Evolutionary conservation across 2,113 vertebrate genomes (phyloP), one percentile per base, ranked within the genome.

Genomic region (Phodopus roborovskii): DNA sequence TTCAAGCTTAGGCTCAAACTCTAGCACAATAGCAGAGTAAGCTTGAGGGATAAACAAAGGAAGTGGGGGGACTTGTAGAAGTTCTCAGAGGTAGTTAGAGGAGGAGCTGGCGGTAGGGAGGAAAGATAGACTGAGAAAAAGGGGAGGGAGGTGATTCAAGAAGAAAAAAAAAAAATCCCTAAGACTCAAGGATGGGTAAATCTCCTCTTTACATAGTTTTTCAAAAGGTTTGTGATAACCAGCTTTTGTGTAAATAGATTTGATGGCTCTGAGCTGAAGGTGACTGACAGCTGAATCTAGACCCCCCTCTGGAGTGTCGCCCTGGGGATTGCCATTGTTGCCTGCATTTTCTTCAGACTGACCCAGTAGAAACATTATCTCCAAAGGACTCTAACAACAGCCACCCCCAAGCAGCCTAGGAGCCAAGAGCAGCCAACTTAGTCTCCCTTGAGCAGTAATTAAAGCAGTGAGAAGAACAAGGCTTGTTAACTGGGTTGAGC

Each of bases 251-350:
- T 96, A 92, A 97, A 94, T 91, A 90, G 89, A 97, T 94, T 94
- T 94, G 95, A 96, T 92, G 94, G 94, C 95, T 97, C 73, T 74
- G 88, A 91, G 88, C 96, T 90, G 95, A 96, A 94, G 96, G 97
- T 97, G 95, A 98, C 95, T 97, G 97, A 97, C 97, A 98, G 97
- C 94, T 97, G 95, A 97, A 96, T 97, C 95, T 91, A 79, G 97
- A 83, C 91, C 91, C 50, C 97, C 97, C 92, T 28, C 0, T 10
- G 86, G 96, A 94, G 90, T 89, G 92, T 91, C 92, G 88, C 96
- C 85, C 96, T 93, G 88, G 96, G 92, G 90, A 97, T 24, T 92
- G 90, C 94, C 95, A 95, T 97, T 96, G 95, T 96, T 96, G 94
- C 77, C 9, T 73, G 68, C 62, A 22, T 93, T 90, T 92, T 96